Evolutionary conservation across 2,797 vertebrate genomes (phyloP).

Genomic region (Anguilla anguilla): DNA sequence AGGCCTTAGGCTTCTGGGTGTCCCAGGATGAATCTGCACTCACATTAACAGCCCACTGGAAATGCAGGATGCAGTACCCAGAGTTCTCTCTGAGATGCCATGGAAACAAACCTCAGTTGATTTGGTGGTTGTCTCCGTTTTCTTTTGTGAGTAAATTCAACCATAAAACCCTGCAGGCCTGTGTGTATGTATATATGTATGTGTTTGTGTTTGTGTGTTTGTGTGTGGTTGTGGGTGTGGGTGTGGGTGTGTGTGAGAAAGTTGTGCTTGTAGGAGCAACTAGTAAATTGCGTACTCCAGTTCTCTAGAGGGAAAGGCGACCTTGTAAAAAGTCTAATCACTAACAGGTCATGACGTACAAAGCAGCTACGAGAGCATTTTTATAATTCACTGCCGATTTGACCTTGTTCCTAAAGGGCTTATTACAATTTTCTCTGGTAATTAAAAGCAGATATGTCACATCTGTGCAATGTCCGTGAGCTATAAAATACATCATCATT

Average conservation of each 20-base stretch:
- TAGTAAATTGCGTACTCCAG: neutral
- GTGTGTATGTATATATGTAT: neutral
- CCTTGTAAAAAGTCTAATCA: neutral
- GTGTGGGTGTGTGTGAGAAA: neutral
- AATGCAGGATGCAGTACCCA: conserved; percentile 30
- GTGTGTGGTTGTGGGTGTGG: neutral
- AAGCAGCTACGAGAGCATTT: neutral
- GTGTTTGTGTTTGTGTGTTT: neutral
- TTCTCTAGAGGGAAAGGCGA: neutral
- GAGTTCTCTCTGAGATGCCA: conserved; percentile 36
- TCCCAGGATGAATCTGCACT: conserved; percentile 40
- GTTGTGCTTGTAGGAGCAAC: neutral
- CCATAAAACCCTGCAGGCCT: neutral
- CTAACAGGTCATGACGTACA: neutral
- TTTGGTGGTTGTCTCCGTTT: conserved; percentile 2
- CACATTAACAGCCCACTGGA: conserved; percentile 36
- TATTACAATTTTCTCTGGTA: neutral
- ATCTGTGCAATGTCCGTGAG: neutral
- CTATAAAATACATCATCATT: neutral
- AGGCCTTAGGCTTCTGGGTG: conserved; percentile 38
- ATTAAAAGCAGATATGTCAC: neutral
- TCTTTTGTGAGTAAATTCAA: conserved; percentile 14
- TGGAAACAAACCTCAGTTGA: conserved; percentile 13
- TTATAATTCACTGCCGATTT: neutral
- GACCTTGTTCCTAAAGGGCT: neutral